These are phyloP conservation scores for Acleris holmiana DNA, from an alignment of 2,888 invertebrate genomes.

Conservation along the genomic window DNA sequence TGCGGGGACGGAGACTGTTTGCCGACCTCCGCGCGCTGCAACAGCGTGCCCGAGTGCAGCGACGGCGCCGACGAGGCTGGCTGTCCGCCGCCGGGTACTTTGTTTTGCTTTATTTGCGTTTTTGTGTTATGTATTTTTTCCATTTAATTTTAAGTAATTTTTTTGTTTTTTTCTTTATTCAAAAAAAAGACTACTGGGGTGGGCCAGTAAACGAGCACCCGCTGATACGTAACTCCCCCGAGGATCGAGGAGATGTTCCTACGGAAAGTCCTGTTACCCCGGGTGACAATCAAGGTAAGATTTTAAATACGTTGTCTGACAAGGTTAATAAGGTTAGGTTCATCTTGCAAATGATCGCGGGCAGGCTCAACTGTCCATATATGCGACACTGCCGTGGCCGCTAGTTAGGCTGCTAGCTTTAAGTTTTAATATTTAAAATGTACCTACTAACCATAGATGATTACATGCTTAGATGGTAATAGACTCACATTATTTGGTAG, in stretches of 20 bases:
- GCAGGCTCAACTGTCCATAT: too few species aligned
- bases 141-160: conserved; percentile 35
- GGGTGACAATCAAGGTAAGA: not conserved
- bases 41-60: conserved; percentile 70
- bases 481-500: too few species aligned
- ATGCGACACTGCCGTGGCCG: too few species aligned
- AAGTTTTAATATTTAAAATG: too few species aligned
- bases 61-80: conserved; percentile 72
- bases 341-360: too few species aligned
- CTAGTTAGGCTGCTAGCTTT: too few species aligned
- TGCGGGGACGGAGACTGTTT: conserved; percentile 85
- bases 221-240: too few species aligned
- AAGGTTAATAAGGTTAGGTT: too few species aligned
- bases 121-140: conserved; percentile 37
- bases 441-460: too few species aligned
- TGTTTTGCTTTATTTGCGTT: conserved; percentile 40
- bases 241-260: not conserved
- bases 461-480: too few species aligned
- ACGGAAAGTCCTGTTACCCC: not conserved
- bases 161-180: conserved; percentile 30
- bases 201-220: too few species aligned
- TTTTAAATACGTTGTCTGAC: not conserved
- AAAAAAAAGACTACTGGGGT: too few species aligned
- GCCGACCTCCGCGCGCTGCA: conserved; percentile 64
- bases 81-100: conserved; percentile 47